Evolutionary conservation across 92 coral and sea anemone genomes (phyloP), one percentile per base, ranked within the genome.

Genomic region (Montipora capitata): DNA sequence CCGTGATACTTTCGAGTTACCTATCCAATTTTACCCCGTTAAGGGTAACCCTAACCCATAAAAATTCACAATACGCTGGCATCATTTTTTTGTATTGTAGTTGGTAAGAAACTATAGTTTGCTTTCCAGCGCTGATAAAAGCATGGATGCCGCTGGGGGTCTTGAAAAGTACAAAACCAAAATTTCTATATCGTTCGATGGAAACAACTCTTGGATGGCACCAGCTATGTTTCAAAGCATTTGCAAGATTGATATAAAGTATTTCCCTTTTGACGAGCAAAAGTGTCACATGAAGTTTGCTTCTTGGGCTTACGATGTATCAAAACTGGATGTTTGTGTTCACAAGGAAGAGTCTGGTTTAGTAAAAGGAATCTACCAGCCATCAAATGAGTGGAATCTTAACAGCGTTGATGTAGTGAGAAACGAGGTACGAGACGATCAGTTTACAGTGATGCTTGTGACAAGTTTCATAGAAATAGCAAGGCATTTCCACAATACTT

Each of bases 261-360:
- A 86, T 78, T 95, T 95, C 69, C 98, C 98, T 27, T 95, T 95
- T 61, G 98, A 95, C 62, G 96, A 95, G n/a, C 98, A 95, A 58
- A 10, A 38, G 16, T 95, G 98, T 40, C 56, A 82, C 13, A 89
- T 95, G 42, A 86, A 89, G 77, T 95, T 95, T 39, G 98, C 94
- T 38, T 95, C 98, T 48, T 95, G 98, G 98, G 88, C 96, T 4
- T 95, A 95, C 57, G 98, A 95, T 77, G 86, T 91, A 80, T 89
- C 91, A 14, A 92, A 83, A 72, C 85, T 95, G 10, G 91, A 93
- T 35, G 66, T 92, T n/a, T 79, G 86, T 38, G 76, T 91, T 17
- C 92, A 90, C 70, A 2, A 58, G 27, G 58, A 77, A 4, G 93
- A 95, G 80, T 92, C 94, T 2, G 78, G 84, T 48, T 45, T 87